Evolutionary conservation across 2,113 vertebrate genomes (phyloP), one percentile per base, ranked within the genome.

Genomic region (Ptychochromis oligacanthus): DNA sequence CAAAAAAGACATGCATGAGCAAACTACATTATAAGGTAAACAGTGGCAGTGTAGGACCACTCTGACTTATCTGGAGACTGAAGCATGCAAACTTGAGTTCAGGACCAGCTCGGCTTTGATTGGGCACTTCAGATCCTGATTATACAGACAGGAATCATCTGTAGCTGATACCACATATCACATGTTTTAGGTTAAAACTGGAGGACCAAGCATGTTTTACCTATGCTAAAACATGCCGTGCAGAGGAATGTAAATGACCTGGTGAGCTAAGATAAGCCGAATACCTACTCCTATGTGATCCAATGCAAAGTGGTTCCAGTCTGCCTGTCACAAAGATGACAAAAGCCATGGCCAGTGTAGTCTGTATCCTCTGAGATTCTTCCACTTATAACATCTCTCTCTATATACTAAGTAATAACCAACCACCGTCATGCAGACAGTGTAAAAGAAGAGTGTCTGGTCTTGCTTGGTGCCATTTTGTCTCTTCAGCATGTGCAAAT

Each of bases 201-300:
- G 15, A 43, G 83, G 43, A 82, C 80, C 54, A 34, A 79, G 87
- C 20, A 20, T 28, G n/a, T n/a, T n/a, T n/a, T 28, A 77, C 55
- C 85, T 74, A 79, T 91, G 86, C 83, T 62, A 83, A 89, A 90
- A 88, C 80, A 82, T 80, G 77, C 59, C 14, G 12, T 58, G 82
- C 52, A 81, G 36, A 88, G 84, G 87, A 92, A 95, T 92, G 90
- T 80, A 93, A 95, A 93, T 80, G 78, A 87, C 64, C 80, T 70
- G 87, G 79, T 86, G 79, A 65, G 46, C 52, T 36, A 18, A 60
- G 91, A 92, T 88, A 89, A 88, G 85, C 64, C 10, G 5, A 57
- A 58, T 0, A 46, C 59, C 81, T 61, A 55, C 54, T 58, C 43
- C 77, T 9, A 40, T 78, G 70, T 36, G 18, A 78, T 12, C 5